phyloP scores from a whole-genome alignment of 2,888 invertebrate species.

The Cordilura impudica region DNA sequence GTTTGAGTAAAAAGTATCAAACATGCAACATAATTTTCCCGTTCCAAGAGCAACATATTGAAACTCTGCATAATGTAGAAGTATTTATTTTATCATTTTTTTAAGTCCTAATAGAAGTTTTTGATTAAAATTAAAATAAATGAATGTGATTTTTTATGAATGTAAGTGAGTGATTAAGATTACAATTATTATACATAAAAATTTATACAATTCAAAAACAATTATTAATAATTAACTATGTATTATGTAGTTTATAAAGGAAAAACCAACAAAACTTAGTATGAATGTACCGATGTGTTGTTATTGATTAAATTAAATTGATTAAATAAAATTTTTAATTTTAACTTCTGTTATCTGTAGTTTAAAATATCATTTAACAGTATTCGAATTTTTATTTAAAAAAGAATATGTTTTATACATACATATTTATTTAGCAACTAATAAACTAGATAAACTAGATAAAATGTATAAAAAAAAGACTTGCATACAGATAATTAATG shows the following conservation, averaged over 20 bases:
- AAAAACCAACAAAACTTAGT: neutral
- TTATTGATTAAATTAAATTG: neutral
- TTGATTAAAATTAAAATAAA: neutral
- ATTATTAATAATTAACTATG: neutral
- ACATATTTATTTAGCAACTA: slow-evolving; percentile 28
- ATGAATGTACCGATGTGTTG: neutral
- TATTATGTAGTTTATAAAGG: neutral
- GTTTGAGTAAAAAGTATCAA: no score
- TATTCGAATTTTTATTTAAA: neutral
- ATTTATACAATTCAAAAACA: neutral
- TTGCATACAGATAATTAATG: slow-evolving; percentile 52
- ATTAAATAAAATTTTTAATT: neutral
- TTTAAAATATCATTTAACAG: neutral
- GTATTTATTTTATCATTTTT: neutral
- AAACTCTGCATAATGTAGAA: neutral
- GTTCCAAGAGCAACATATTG: neutral
- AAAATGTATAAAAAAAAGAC: slow-evolving; percentile 54
- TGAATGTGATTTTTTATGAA: slow-evolving; percentile 9
- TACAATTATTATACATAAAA: neutral
- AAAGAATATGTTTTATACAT: slow-evolving; percentile 5
- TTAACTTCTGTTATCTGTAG: neutral
- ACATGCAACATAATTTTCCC: neutral
- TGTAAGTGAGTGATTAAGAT: slow-evolving; percentile 16
- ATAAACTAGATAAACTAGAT: slow-evolving; percentile 30
- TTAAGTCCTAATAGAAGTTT: neutral